These are phyloP conservation scores for Glossophaga mutica DNA, from an alignment of 2,797 vertebrate species.

Conservation along the genomic window DNA sequence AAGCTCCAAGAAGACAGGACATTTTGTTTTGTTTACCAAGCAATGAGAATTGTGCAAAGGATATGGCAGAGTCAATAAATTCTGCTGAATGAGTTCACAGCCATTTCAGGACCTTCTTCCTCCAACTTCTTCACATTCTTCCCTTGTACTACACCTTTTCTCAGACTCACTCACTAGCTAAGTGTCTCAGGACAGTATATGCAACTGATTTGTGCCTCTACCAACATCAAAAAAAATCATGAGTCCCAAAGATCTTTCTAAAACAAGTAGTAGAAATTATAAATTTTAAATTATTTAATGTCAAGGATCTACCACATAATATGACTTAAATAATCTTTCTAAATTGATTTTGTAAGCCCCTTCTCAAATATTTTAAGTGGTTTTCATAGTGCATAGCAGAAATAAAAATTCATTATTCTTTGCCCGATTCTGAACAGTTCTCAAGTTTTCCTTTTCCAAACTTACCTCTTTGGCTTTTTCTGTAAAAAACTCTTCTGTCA, in stretches of 20 bases:
- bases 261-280: not conserved
- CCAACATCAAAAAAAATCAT: not conserved
- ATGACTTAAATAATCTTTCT: not conserved
- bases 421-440: not conserved
- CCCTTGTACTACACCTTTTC: not conserved
- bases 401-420: not conserved
- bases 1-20: not conserved
- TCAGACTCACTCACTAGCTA: not conserved
- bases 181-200: not conserved
- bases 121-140: not conserved
- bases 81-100: not conserved
- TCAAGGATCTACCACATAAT: not conserved
- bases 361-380: not conserved
- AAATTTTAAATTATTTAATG: not conserved
- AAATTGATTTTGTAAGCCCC: not conserved
- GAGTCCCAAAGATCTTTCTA: not conserved
- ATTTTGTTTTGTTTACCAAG: not conserved
- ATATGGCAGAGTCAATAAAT: not conserved
- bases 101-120: not conserved
- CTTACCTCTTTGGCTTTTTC: not conserved
- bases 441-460: not conserved
- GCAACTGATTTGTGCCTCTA: not conserved
- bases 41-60: not conserved
- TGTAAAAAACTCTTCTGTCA: not conserved
- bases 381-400: not conserved